Conservation (phyloP, 1,140 invertebrate species). For the Euschistus heros region DNA sequence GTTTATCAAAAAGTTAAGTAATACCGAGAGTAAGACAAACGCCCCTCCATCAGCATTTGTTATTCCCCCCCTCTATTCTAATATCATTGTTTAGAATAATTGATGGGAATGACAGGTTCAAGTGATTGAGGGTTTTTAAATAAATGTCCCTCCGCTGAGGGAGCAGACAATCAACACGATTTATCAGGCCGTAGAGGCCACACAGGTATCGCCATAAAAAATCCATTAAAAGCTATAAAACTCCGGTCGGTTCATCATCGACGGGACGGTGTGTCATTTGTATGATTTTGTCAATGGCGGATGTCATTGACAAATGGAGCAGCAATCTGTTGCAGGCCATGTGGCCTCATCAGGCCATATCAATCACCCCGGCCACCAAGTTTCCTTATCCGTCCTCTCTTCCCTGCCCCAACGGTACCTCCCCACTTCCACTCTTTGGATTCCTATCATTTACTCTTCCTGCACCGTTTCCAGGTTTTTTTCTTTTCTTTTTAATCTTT, state of each 20-base stretch:
- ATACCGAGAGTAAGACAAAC: too few species aligned
- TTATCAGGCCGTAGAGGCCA: conserved; percentile 4
- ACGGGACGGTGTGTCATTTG: background rate
- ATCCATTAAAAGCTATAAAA: conserved; percentile 9
- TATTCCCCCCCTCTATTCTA: too few species aligned
- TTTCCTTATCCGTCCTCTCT: background rate
- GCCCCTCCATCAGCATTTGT: too few species aligned
- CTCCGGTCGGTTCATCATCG: background rate
- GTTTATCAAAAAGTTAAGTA: too few species aligned
- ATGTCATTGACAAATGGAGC: background rate
- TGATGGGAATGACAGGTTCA: too few species aligned
- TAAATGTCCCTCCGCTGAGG: too few species aligned
- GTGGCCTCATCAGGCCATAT: background rate
- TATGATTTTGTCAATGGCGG: conserved; percentile 1
- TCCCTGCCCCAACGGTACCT: background rate
- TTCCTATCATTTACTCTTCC: conserved; percentile 7
- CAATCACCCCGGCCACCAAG: background rate
- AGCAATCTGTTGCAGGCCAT: conserved; percentile 5
- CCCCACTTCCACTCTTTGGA: background rate
- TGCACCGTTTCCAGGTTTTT: background rate
- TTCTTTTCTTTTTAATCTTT: too few species aligned
- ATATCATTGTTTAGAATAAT: too few species aligned
- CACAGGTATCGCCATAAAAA: conserved; percentile 1
- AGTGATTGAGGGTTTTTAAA: too few species aligned
- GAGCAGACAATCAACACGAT: conserved; percentile 4